Percentiles rank a stretch among this genome's conserved stretches.
Evolutionary conservation across 2,797 vertebrate species (phyloP).

Genomic region (Eulemur mongoz): DNA sequence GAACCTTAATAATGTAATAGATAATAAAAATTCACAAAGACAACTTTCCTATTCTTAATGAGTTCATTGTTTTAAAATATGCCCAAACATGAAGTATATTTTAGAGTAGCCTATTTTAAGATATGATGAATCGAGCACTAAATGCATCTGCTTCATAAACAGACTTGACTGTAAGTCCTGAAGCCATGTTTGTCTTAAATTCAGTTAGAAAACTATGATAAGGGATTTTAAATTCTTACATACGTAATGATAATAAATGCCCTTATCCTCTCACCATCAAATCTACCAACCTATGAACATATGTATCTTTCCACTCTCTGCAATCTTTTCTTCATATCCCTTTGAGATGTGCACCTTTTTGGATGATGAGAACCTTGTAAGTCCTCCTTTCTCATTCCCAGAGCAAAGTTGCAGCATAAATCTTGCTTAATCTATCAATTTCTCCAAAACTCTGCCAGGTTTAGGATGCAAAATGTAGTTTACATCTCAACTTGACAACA

Average conservation of each 20-base stretch:
- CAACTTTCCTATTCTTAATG: constrained; percentile 6
- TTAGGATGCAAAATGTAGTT: not conserved
- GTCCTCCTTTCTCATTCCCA: not conserved
- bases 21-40: not conserved
- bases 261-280: not conserved
- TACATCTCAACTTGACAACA: not conserved
- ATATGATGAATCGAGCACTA: not conserved
- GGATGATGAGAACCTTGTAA: not conserved
- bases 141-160: not conserved
- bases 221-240: not conserved
- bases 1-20: not conserved
- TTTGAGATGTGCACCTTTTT: not conserved
- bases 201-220: not conserved
- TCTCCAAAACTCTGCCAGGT: not conserved
- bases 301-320: not conserved
- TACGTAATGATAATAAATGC: not conserved
- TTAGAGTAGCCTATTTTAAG: not conserved
- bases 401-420: not conserved
- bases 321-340: not conserved
- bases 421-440: not conserved
- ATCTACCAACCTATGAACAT: not conserved
- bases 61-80: not conserved
- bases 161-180: not conserved
- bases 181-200: not conserved
- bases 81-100: not conserved